Percentiles rank a stretch among this genome's conserved stretches.
phyloP scores from a whole-genome alignment of 2,113 vertebrate species.

The Solenodon paradoxus region DNA sequence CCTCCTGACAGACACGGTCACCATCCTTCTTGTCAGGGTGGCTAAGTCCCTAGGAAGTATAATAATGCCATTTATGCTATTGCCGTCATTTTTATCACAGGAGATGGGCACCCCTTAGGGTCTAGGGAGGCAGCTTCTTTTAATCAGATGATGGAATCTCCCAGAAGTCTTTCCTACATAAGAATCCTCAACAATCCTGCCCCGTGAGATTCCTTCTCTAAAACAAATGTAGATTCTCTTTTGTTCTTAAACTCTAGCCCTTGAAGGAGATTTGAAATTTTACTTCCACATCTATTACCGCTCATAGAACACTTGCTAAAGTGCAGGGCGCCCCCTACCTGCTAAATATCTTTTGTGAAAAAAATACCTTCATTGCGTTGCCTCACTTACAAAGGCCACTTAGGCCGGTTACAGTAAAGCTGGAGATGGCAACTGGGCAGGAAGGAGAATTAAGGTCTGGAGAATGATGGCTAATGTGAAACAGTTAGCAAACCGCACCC shows the following conservation, averaged over 20 bases:
- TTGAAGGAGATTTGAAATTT: neutral
- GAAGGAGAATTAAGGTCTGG: neutral
- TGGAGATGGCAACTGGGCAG: neutral
- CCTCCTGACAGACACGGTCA: no score
- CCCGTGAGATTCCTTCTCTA: rapidly evolving
- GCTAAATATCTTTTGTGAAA: neutral
- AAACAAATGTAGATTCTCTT: no score
- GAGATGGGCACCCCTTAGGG: rapidly evolving
- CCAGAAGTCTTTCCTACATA: neutral
- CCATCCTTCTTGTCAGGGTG: rapidly evolving
- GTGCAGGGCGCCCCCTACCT: neutral
- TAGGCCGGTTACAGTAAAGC: neutral
- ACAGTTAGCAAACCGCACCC: no score
- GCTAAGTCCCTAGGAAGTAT: rapidly evolving
- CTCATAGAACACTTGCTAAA: neutral
- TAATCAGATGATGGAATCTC: neutral
- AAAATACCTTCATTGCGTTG: neutral
- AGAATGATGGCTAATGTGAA: neutral
- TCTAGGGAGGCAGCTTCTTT: neutral
- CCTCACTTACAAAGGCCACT: neutral
- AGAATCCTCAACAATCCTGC: neutral
- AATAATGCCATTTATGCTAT: neutral
- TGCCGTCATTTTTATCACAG: neutral
- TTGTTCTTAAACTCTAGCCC: no score
- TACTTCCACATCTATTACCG: neutral